Evolutionary conservation across 1,140 invertebrate genomes (phyloP).

Genomic region (Megalopta genalis): DNA sequence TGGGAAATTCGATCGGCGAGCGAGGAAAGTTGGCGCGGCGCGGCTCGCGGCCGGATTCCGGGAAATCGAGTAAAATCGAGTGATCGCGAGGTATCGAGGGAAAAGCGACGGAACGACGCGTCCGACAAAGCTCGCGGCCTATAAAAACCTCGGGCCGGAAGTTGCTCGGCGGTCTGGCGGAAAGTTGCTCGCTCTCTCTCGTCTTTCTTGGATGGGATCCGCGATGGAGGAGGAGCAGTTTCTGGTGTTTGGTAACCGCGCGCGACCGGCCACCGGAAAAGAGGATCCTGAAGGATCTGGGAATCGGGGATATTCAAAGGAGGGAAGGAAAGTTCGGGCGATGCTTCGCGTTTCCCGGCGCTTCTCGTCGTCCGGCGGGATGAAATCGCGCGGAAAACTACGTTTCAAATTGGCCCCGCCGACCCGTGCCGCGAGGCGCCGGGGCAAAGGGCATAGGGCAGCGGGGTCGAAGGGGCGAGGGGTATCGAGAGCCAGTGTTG

Average conservation of each 20-base stretch:
- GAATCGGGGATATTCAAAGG: conserved; percentile 2
- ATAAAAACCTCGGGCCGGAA: not conserved
- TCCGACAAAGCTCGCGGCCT: not conserved
- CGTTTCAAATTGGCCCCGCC: conserved; percentile 28
- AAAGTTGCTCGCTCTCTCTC: not conserved
- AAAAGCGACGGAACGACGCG: not conserved
- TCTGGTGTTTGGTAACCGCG: not conserved
- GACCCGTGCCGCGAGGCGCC: not conserved
- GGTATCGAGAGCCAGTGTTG: conserved; percentile 24
- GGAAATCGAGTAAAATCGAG: conserved; percentile 1
- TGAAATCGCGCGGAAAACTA: conserved; percentile 44
- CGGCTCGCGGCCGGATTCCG: not conserved
- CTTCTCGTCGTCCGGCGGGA: conserved; percentile 17
- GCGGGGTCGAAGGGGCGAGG: no score
- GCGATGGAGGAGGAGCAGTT: not conserved
- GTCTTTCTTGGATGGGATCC: no score
- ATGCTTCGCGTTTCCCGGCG: conserved; percentile 8
- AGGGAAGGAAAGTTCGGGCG: conserved; percentile 4
- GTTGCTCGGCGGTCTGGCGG: not conserved
- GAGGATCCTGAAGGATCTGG: not conserved
- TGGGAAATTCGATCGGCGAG: not conserved
- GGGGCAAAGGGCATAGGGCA: no score
- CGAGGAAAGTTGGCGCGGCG: not conserved
- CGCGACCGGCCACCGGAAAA: not conserved
- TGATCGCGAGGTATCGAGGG: not conserved